phyloP scores from a whole-genome alignment of 53 echinoderm and acorn worm genomes.

The Luidia sarsii region DNA sequence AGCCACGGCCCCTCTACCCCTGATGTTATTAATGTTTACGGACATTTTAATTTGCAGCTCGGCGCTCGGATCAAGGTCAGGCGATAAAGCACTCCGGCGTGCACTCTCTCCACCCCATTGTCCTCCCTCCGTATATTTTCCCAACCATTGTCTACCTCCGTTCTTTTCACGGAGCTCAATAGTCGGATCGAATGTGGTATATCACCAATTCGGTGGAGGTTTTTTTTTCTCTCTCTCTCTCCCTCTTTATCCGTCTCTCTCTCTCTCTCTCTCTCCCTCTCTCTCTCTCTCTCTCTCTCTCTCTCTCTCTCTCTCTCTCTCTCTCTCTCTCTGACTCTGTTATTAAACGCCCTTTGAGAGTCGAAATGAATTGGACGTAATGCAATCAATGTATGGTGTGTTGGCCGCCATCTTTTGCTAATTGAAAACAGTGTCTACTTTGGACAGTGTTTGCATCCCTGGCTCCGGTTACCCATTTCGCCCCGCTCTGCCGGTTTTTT shows the following conservation, averaged over 20 bases:
- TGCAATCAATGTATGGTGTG: background rate
- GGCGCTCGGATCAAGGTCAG: too few species aligned
- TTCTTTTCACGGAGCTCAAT: background rate
- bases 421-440: slow-evolving; percentile 60
- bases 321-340: too few species aligned
- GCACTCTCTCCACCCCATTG: too few species aligned
- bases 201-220: too few species aligned
- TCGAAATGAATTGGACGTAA: background rate
- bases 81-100: too few species aligned
- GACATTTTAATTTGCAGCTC: slow-evolving; percentile 3
- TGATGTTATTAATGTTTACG: slow-evolving; percentile 34
- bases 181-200: too few species aligned
- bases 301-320: too few species aligned
- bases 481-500: background rate
- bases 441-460: slow-evolving; percentile 20
- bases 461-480: slow-evolving; percentile 42
- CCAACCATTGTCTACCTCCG: background rate
- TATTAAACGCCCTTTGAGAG: background rate
- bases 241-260: too few species aligned
- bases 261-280: too few species aligned
- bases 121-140: too few species aligned
- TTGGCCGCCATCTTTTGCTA: slow-evolving; percentile 43
- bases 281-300: too few species aligned
- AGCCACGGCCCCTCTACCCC: background rate
- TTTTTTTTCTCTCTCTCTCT: too few species aligned